Conservation (phyloP, 2,888 invertebrate species). For the Eilema sororculum region DNA sequence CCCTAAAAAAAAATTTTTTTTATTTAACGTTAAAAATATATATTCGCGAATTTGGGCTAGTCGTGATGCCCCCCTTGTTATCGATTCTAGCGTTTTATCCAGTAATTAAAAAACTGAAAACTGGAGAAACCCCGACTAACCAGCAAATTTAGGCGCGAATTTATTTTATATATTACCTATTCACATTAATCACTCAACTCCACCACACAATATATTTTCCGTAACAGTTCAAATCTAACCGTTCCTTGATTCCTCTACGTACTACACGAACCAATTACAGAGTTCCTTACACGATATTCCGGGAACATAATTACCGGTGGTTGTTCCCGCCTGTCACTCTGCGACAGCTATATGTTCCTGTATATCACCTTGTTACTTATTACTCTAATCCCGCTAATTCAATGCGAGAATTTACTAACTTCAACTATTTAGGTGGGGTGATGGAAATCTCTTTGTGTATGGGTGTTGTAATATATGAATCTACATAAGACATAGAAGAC, state of each 20-base stretch:
- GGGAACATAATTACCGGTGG: conserved; percentile 70
- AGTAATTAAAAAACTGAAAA: no score
- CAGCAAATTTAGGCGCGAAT: no score
- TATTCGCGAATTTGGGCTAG: no score
- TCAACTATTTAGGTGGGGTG: neutral
- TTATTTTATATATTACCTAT: neutral
- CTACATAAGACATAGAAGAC: conserved; percentile 9
- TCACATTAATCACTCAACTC: neutral
- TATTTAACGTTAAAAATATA: no score
- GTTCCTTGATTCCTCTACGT: conserved; percentile 21
- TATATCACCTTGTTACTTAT: conserved; percentile 44
- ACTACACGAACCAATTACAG: conserved; percentile 49
- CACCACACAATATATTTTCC: neutral
- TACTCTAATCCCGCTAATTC: conserved; percentile 44
- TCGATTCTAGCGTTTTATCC: no score
- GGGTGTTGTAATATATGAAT: conserved; percentile 2
- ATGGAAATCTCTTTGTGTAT: conserved; percentile 7
- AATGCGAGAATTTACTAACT: conserved; percentile 29
- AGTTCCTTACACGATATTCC: conserved; percentile 65
- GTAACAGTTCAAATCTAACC: conserved; percentile 17
- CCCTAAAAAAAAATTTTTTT: no score
- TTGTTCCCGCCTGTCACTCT: conserved; percentile 70
- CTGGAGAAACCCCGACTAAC: no score
- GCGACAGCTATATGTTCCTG: conserved; percentile 46
- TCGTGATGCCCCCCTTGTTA: no score